Evolutionary conservation across 2,797 vertebrate species (phyloP).

Genomic region (Smutsia gigantea): DNA sequence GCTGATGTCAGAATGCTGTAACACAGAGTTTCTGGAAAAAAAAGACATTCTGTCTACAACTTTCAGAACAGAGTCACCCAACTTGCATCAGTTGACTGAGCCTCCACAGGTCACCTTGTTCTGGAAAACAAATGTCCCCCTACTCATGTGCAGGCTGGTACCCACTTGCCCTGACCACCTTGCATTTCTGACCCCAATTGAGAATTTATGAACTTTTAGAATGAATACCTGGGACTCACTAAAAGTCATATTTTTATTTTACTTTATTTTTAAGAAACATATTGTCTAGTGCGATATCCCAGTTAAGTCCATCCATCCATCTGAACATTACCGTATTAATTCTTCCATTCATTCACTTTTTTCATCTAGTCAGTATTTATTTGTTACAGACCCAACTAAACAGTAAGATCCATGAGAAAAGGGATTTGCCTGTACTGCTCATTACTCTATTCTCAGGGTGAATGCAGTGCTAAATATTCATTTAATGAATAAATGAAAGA

Average conservation of each 20-base stretch:
- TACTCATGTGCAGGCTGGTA: neutral
- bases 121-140: neutral
- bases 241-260: neutral
- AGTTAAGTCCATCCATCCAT: neutral
- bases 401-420: neutral
- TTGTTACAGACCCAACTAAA: neutral
- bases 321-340: neutral
- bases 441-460: neutral
- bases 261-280: constrained; percentile 43
- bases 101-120: neutral
- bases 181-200: neutral
- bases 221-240: neutral
- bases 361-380: neutral
- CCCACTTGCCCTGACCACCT: neutral
- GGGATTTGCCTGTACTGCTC: neutral
- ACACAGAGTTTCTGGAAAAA: neutral
- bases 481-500: constrained; percentile 9
- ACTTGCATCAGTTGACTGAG: neutral
- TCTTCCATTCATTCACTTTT: neutral
- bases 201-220: constrained; percentile 13
- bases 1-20: neutral
- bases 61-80: constrained; percentile 17
- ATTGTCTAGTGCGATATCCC: neutral
- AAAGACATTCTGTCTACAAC: neutral
- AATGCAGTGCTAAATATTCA: neutral